Percentiles rank a stretch among this genome's conserved stretches.
These are phyloP conservation scores for Thera obeliscata DNA, from an alignment of 2,888 invertebrate species.

Conservation along the genomic window DNA sequence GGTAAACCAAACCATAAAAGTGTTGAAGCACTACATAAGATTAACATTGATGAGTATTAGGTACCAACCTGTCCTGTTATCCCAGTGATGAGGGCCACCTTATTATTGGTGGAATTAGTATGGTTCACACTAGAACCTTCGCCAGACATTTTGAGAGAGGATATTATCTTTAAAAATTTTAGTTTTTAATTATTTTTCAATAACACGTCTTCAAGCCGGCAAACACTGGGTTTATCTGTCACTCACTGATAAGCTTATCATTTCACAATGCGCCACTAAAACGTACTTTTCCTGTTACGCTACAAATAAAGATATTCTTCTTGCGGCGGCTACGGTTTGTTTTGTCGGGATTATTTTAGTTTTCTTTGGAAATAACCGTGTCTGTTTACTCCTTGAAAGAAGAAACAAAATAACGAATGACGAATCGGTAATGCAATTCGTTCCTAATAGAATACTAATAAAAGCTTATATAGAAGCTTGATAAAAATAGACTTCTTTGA, in stretches of 20 bases:
- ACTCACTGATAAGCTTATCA: conserved; percentile 52
- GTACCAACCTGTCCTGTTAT: conserved; percentile 96
- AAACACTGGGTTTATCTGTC: conserved; percentile 29
- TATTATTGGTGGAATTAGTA: conserved; percentile 66
- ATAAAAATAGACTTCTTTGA: too few species aligned
- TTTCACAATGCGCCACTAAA: conserved; percentile 33
- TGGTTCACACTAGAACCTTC: conserved; percentile 55
- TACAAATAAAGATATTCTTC: too few species aligned
- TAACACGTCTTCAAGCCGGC: conserved; percentile 51
- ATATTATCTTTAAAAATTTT: conserved; percentile 6
- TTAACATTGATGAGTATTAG: conserved; percentile 1
- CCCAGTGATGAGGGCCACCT: conserved; percentile 96
- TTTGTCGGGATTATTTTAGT: too few species aligned
- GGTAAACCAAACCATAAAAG: conserved; percentile 13
- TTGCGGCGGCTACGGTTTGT: too few species aligned
- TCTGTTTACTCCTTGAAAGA: too few species aligned
- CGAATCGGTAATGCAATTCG: too few species aligned
- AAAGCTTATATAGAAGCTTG: too few species aligned
- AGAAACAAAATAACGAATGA: too few species aligned
- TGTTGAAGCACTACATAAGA: conserved; percentile 1
- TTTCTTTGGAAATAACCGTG: too few species aligned
- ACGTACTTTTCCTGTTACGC: too few species aligned
- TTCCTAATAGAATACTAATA: too few species aligned
- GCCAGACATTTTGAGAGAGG: conserved; percentile 62
- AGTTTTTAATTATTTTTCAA: conserved; percentile 20